Percentiles rank a stretch among this genome's conserved stretches.
phyloP scores from a whole-genome alignment of 2,113 vertebrate genomes.

The Murina feae region DNA sequence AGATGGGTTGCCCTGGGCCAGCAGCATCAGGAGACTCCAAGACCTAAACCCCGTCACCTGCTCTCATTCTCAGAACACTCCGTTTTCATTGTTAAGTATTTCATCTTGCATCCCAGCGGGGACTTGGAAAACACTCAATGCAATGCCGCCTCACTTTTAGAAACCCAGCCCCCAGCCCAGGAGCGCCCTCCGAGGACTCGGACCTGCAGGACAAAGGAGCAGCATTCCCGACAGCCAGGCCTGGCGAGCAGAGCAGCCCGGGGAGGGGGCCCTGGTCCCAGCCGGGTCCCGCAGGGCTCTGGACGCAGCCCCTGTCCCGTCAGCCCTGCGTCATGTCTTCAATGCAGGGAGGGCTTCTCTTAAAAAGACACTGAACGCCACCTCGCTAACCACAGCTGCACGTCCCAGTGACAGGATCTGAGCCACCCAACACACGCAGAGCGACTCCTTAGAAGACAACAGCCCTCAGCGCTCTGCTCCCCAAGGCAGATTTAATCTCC shows the following conservation, averaged over 20 bases:
- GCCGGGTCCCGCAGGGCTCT: too few relatives aligned
- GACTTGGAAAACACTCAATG: background rate
- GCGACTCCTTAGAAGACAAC: background rate
- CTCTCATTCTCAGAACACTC: background rate
- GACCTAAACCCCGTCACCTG: background rate
- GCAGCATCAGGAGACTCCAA: background rate
- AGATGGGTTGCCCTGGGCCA: too few relatives aligned
- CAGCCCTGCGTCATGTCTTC: background rate
- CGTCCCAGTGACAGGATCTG: background rate
- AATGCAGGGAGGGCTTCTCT: background rate
- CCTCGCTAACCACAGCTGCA: too few relatives aligned
- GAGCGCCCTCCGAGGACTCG: fast-evolving
- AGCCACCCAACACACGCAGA: background rate
- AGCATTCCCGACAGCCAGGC: background rate
- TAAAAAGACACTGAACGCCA: background rate
- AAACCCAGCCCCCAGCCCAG: too few relatives aligned
- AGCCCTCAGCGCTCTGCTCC: background rate
- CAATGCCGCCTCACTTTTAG: too few relatives aligned
- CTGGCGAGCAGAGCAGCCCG: background rate
- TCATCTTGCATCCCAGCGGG: background rate
- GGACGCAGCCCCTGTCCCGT: fast-evolving
- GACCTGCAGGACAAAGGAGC: background rate
- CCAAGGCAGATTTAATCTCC: background rate
- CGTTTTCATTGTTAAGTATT: too few relatives aligned
- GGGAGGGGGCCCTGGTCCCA: too few relatives aligned